Evolutionary conservation across 2,888 invertebrate genomes (phyloP), one percentile per base, ranked within the genome.

Genomic region (Yponomeuta cagnagella): DNA sequence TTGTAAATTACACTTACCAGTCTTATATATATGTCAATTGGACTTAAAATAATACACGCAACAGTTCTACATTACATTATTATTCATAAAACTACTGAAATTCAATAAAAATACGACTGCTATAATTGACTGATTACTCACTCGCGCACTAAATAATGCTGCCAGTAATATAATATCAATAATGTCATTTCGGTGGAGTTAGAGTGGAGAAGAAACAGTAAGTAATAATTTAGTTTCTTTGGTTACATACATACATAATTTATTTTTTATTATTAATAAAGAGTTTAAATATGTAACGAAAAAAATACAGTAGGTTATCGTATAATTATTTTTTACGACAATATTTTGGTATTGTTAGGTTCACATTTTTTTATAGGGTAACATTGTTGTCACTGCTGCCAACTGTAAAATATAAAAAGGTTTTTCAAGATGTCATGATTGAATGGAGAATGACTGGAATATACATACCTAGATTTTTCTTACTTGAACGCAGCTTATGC

Each of bases 1-100:
- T 63, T 10, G 8, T 69, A 71, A 71, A 48, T 23, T 37, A 63
- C 58, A 75, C 77, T 76, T 71, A 77, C 77, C 77, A 77, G 77
- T 76, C 76, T 77, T 76, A 70, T 15, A 71, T 65, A 52, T 31
- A 15, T 66, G 37, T 48, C 4, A 30, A 43, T 10, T 23, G 4
- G 64, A 48, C 15, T 43, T 31, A 48, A 43, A 67, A 68, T 58
- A 67, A 52, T 58, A 15, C 33, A 63, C 52, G 4, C 6, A 63
- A 23, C 63, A 10, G 37, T 63, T 33, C 63, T 63, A 70, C 63
- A 37, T 63, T 33, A 70, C 69, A 52, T 69, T 31, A 48, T 69
- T 48, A 52, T 69, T 37, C 63, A n/a, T 69, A 33, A 12, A 69
- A 33, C 10, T 63, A 33, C 15, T 58, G 23, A 48, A 63, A 66